Evolutionary conservation across 2,888 invertebrate genomes (phyloP), one percentile per base, ranked within the genome.

Genomic region (Leucophenga montana): DNA sequence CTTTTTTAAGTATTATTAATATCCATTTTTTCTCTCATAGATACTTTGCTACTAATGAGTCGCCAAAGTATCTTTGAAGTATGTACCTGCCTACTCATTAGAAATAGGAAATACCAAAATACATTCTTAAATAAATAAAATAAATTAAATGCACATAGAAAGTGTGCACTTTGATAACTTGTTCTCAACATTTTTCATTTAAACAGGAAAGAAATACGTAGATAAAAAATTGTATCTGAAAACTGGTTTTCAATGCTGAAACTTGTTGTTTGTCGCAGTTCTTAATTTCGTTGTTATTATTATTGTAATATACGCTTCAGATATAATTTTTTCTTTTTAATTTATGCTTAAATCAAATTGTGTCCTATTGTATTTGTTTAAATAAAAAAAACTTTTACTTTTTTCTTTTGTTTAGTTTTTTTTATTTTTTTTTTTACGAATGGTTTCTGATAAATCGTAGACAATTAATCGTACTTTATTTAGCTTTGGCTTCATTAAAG

Each of bases 191-290:
- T 57, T 57, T 57, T 57, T 27, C 27, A 0, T 54, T 16, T 18
- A 39, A 39, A 39, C 11, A 39, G 11, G 11, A 39, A 39, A 39
- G 11, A 39, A 39, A 54, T 54, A 20, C 9, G 18, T 27, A 57
- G 27, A 31, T 27, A 57, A 27, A 27, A 27, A 27, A 27, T 0
- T 14, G 27, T 22, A 57, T 27, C 57, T 39, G 18, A 50, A 50
- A 50, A 50, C 50, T n/a, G 57, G 57, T 57, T 57, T 57, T 22
- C n/a, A n/a, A 57, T 57, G 11, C 57, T 57, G 31, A 31, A 57
- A 27, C 57, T 57, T 57, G 57, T 57, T 13, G 4, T 22, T 57
- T 27, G 57, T 27, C 1, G 4, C 31, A 22, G 31, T 57, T 57
- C 57, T 57, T 11, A 57, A 27, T 14, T 57, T 27, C 27, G 13